Percentiles rank a stretch among this genome's conserved stretches.
These are phyloP conservation scores for Drosophila macrospina DNA, from an alignment of 2,888 invertebrate genomes.

Conservation along the genomic window DNA sequence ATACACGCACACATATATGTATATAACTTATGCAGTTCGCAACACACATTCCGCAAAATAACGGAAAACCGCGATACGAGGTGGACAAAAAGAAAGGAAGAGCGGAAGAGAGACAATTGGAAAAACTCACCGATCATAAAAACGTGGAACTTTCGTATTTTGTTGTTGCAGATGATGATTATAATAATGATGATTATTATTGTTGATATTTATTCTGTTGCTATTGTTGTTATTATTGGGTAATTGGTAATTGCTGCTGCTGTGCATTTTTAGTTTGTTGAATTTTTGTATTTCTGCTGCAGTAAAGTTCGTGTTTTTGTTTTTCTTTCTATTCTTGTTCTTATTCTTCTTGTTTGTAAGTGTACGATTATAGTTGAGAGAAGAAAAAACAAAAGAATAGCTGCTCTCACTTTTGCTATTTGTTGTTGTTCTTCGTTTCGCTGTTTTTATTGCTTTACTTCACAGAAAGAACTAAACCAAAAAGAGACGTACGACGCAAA, in stretches of 20 bases:
- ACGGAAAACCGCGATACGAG: slow-evolving; percentile 6
- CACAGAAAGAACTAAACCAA: slow-evolving; percentile 15
- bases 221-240: slow-evolving; percentile 45
- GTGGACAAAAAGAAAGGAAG: not conserved
- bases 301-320: slow-evolving; percentile 20
- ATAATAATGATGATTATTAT: slow-evolving; percentile 40
- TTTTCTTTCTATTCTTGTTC: slow-evolving; percentile 5
- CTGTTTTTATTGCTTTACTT: slow-evolving; percentile 18
- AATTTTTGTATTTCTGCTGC: slow-evolving; percentile 7
- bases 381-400: not conserved
- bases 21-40: not conserved
- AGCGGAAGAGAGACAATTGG: not conserved
- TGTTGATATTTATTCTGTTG: slow-evolving; percentile 57
- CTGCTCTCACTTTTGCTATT: slow-evolving; percentile 37
- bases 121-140: slow-evolving; percentile 69
- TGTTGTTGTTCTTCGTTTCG: slow-evolving; percentile 26
- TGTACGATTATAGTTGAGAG: not conserved
- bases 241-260: slow-evolving; percentile 46
- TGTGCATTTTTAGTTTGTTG: slow-evolving; percentile 61
- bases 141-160: slow-evolving; percentile 52
- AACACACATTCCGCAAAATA: not conserved
- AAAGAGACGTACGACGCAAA: slow-evolving; percentile 16
- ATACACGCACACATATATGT: not conserved
- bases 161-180: slow-evolving; percentile 45
- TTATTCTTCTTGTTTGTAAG: not conserved